Evolutionary conservation across 2,888 invertebrate genomes (phyloP), one percentile per base, ranked within the genome.

Genomic region (Tetranychus truncatus): DNA sequence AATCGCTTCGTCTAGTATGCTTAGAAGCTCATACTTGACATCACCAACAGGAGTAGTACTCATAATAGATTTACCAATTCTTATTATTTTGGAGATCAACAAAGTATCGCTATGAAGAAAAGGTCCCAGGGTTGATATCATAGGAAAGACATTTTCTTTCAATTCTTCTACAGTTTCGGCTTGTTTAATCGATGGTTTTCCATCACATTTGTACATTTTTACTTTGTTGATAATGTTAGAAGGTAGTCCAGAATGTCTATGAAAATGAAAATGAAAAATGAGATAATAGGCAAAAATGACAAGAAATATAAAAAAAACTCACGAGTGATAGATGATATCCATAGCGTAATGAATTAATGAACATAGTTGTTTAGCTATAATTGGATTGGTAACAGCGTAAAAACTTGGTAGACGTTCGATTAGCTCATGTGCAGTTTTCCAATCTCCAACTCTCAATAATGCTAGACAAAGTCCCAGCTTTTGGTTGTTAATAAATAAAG

Each of bases 381-480:
- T 89, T 74, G 89, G 87, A 80, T 91, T 88, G 66, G 91, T 88
- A 77, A 91, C 87, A 11, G 89, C 87, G 78, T 88, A 88, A 82
- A 88, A 88, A 76, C 89, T 88, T 0, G 97, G 97, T 77, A 97
- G 85, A 75, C 90, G 87, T 79, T 89, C 88, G 45, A 92, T 88
- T 76, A 99, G 85, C 78, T 87, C 86, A 77, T 88, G 87, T 4
- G 93, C 93, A 81, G 90, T 90, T 21, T 88, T 87, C 96, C 96
- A 97, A 80, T 92, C 93, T 1, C 92, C 95, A 78, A 94, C 88
- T 78, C 88, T 87, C 9, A 97, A 82, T 73, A 96, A 84, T 0
- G 95, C 93, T 82, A 94, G 92, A 80, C 92, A 90, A 44, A 99
- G 85, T 45, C 94, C 92, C 80, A 95, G 88, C 84, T 97, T 97